Evolutionary conservation across 1,140 invertebrate species (phyloP).

Genomic region (Meteorus sp.): DNA sequence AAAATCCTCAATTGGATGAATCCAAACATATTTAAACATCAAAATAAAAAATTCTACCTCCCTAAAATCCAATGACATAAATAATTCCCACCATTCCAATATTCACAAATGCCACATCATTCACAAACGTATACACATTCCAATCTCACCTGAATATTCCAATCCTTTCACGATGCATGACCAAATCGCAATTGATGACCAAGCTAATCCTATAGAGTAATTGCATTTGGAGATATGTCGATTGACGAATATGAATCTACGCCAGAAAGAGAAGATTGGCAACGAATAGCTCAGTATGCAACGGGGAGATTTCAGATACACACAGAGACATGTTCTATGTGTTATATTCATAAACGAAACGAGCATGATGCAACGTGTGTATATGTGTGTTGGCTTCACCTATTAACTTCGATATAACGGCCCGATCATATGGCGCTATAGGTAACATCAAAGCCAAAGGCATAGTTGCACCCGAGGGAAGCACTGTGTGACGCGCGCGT

Average conservation of each 20-base stretch:
- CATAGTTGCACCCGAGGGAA: constrained; percentile 52
- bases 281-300: constrained; percentile 1
- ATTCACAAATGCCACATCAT: too few species aligned
- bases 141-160: not conserved
- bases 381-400: constrained; percentile 37
- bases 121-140: too few species aligned
- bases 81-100: too few species aligned
- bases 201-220: constrained; percentile 43
- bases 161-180: constrained; percentile 21
- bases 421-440: constrained; percentile 48
- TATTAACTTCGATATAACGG: constrained; percentile 51
- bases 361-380: constrained; percentile 2
- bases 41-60: too few species aligned
- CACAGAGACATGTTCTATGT: not conserved
- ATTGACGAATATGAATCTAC: constrained; percentile 32
- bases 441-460: constrained; percentile 59
- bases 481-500: constrained; percentile 36
- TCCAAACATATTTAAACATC: too few species aligned
- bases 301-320: not conserved
- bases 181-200: constrained; percentile 24
- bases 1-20: too few species aligned
- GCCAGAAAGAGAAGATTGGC: not conserved
- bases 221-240: constrained; percentile 49
- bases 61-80: too few species aligned
- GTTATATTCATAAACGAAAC: not conserved